A percentile compares a stretch with the other conserved stretches of the same genome.
phyloP scores from a whole-genome alignment of 2,113 vertebrate genomes.

The Dasypus novemcinctus region DNA sequence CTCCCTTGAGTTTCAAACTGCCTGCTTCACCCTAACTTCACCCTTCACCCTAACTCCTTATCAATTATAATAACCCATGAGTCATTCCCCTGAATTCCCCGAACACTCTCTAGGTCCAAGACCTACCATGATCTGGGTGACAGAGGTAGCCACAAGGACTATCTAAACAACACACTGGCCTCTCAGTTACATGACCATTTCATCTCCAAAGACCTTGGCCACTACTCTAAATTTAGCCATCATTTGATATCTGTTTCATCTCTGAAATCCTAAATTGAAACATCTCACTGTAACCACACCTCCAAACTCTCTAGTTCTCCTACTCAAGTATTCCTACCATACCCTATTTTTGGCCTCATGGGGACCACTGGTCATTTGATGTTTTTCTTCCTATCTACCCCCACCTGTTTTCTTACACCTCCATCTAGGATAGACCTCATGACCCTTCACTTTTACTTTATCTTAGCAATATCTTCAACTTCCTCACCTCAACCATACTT shows the following conservation, averaged over 20 bases:
- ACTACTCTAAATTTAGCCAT: not conserved
- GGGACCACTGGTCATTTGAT: not conserved
- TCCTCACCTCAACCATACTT: not conserved
- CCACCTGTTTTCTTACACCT: not conserved
- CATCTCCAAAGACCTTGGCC: not conserved
- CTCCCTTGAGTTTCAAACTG: not conserved
- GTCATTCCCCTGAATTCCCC: not conserved
- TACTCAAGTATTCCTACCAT: not conserved
- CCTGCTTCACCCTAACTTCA: not conserved
- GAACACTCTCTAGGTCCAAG: not conserved
- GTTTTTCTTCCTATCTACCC: not conserved
- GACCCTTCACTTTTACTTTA: not conserved
- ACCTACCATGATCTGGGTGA: not conserved
- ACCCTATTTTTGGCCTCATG: not conserved
- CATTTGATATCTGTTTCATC: not conserved
- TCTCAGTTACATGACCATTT: not conserved
- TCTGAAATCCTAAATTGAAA: not conserved
- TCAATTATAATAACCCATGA: not conserved
- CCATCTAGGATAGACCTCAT: not conserved
- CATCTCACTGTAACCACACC: not conserved
- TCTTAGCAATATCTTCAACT: not conserved
- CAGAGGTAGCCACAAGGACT: not conserved
- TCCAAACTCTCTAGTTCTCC: not conserved
- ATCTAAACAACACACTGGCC: not conserved
- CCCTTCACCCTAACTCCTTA: not conserved